phyloP scores from a whole-genome alignment of 1,140 invertebrate genomes.

The Danaus melanippus region DNA sequence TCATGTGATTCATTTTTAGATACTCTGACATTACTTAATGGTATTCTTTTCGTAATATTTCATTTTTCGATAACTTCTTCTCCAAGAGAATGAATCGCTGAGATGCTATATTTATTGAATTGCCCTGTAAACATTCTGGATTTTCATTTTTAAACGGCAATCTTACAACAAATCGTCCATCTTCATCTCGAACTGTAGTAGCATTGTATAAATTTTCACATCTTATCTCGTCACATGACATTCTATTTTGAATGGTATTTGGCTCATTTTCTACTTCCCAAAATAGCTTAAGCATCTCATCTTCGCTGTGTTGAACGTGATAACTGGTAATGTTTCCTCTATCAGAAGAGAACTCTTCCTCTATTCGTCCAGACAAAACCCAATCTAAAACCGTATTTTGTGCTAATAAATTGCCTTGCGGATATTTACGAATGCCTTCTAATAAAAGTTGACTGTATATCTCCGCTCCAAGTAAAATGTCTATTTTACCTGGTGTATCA shows the following conservation, averaged over 20 bases:
- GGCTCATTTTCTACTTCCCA: conserved; percentile 32
- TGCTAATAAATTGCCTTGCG: conserved; percentile 26
- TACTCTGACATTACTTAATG: conserved; percentile 25
- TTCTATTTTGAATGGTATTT: conserved; percentile 15
- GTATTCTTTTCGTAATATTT: conserved; percentile 19
- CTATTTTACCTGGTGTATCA: conserved; percentile 22
- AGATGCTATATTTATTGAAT: too few relatives aligned
- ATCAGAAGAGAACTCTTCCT: too few relatives aligned
- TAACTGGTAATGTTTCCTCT: too few relatives aligned
- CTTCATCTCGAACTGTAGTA: conserved; percentile 23
- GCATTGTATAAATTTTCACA: conserved; percentile 25
- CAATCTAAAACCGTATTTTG: too few relatives aligned
- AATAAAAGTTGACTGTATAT: conserved; percentile 28
- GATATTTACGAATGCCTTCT: conserved; percentile 25
- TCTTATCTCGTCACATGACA: conserved; percentile 18
- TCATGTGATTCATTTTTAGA: conserved; percentile 22
- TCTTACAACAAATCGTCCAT: conserved; percentile 25
- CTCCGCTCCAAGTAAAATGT: conserved; percentile 30
- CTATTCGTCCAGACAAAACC: too few relatives aligned
- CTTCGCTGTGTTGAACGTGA: too few relatives aligned
- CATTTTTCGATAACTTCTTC: conserved; percentile 20
- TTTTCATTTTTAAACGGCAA: conserved; percentile 23
- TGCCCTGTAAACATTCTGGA: conserved; percentile 23
- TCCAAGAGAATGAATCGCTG: too few relatives aligned
- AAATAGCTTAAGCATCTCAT: conserved; percentile 24